Evolutionary conservation across 37 sponge, comb jelly and placozoan genomes (phyloP).

Genomic region (Oopsacas minuta): DNA sequence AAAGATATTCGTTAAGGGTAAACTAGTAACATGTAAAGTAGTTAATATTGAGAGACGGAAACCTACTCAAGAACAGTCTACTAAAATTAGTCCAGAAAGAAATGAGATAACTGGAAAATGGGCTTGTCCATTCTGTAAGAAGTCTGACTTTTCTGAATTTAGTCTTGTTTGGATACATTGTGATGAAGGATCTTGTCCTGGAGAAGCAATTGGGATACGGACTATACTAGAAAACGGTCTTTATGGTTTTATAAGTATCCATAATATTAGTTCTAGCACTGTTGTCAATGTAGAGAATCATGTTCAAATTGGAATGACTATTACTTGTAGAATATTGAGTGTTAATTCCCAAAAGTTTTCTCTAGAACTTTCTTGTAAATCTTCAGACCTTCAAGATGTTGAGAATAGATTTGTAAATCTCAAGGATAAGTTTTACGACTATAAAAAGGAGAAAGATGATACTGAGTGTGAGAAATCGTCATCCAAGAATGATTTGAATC

Average conservation of each 20-base stretch:
- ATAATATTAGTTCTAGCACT: conserved; percentile 77
- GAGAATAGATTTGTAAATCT: conserved; percentile 50
- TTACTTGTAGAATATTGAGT: conserved; percentile 63
- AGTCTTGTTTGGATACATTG: conserved; percentile 77
- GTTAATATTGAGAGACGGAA: conserved; percentile 62
- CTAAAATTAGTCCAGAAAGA: conserved; percentile 55
- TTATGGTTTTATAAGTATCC: conserved; percentile 75
- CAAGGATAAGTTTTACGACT: conserved; percentile 80
- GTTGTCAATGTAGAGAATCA: conserved; percentile 69
- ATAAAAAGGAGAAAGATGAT: conserved; percentile 44
- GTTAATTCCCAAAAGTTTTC: conserved; percentile 84
- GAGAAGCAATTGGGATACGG: conserved; percentile 71
- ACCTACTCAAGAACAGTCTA: conserved; percentile 55
- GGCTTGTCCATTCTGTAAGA: conserved; percentile 88
- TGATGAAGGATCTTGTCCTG: conserved; percentile 91
- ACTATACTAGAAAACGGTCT: conserved; percentile 77
- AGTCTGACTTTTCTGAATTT: conserved; percentile 51
- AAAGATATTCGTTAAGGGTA: conserved; percentile 24
- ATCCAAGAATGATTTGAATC: not conserved
- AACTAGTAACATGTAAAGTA: conserved; percentile 73
- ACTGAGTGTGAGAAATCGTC: conserved; percentile 33
- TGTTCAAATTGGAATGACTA: conserved; percentile 76
- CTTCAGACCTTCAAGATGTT: conserved; percentile 66
- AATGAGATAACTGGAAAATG: conserved; percentile 50
- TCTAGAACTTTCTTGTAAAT: conserved; percentile 76